Base-by-base conservation (phyloP, 2,888 invertebrate genomes). In the Pseudococcus longispinus region DNA sequence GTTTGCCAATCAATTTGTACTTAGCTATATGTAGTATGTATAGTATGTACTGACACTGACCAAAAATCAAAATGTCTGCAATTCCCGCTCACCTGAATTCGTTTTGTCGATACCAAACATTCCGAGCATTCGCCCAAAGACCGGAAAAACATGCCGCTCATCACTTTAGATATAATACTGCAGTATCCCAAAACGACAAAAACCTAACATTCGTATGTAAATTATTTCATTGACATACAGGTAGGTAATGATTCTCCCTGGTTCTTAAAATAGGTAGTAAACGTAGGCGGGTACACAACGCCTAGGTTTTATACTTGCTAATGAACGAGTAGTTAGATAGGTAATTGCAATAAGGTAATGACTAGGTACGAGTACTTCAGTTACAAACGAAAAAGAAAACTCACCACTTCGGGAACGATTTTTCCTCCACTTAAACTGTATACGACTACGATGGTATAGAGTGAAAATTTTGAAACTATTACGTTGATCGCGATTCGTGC, bases 381-480 rank as follows among this genome's bases (percentile, higher is more conserved):
- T n/a, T n/a, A n/a, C n/a, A n/a, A n/a, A n/a, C n/a, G n/a, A n/a
- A n/a, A 23, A 11, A 29, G 18, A 55, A 55, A 20, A n/a, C 77
- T 88, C 87, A 89, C 89, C 88, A 87, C 87, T 65, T 89, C 88
- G 11, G 89, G 88, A 23, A 88, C 77, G 15, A 89, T 87, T 37
- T 60, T 60, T 23, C 88, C 87, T 11, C 89, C 89, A n/a, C 87
- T 85, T 15, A 89, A 83, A 23, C 88, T 93, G 89, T 93, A 94
- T 0, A 93, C 90, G 23, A 94, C 89, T 74, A 96, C 93, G 0
- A 94, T 94, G 87, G 94, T 91, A 90, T 95, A 95, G 82, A 95
- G 92, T 46, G 95, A 93, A 89, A 96, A 92, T 89, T 96, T 92
- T 0, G 93, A 92, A 0, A 93, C 92, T 90, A 94, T 95, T 91